phyloP scores from a whole-genome alignment of 2,797 vertebrate genomes.

The Ambastaia sidthimunki region DNA sequence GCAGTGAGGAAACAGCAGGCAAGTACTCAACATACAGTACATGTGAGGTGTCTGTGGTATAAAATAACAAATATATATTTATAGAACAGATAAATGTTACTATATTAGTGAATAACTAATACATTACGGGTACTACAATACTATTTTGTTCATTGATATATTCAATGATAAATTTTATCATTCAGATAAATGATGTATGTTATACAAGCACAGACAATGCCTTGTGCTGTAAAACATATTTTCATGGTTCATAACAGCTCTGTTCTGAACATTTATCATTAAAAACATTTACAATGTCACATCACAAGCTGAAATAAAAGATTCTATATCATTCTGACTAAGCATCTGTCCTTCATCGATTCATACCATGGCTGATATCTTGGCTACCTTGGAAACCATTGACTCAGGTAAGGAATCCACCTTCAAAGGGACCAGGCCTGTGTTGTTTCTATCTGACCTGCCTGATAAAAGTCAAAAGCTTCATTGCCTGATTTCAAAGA shows the following conservation, averaged over 20 bases:
- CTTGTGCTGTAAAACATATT: neutral
- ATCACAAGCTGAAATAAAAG: slow-evolving; percentile 40
- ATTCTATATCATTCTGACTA: neutral
- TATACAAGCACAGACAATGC: slow-evolving; percentile 26
- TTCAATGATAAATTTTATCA: slow-evolving; percentile 22
- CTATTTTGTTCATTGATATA: neutral
- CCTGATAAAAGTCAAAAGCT: slow-evolving; percentile 37
- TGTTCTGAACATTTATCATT: neutral
- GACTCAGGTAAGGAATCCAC: slow-evolving; percentile 36
- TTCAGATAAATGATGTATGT: slow-evolving; percentile 31
- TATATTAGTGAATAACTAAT: neutral
- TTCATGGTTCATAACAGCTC: neutral
- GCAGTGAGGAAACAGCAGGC: too few species aligned
- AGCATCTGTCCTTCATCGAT: slow-evolving; percentile 19
- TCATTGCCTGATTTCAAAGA: slow-evolving; percentile 39
- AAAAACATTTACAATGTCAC: slow-evolving; percentile 29
- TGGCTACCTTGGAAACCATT: slow-evolving; percentile 38
- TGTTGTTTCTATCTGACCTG: slow-evolving; percentile 36
- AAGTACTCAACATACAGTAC: too few species aligned
- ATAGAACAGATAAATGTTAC: neutral
- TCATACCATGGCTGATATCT: slow-evolving; percentile 23
- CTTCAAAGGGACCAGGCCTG: slow-evolving; percentile 23
- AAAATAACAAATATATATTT: too few species aligned
- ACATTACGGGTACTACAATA: neutral
- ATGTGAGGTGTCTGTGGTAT: too few species aligned